Conservation (phyloP, 2,113 vertebrate genomes). For the Accipiter virgatus region DNA sequence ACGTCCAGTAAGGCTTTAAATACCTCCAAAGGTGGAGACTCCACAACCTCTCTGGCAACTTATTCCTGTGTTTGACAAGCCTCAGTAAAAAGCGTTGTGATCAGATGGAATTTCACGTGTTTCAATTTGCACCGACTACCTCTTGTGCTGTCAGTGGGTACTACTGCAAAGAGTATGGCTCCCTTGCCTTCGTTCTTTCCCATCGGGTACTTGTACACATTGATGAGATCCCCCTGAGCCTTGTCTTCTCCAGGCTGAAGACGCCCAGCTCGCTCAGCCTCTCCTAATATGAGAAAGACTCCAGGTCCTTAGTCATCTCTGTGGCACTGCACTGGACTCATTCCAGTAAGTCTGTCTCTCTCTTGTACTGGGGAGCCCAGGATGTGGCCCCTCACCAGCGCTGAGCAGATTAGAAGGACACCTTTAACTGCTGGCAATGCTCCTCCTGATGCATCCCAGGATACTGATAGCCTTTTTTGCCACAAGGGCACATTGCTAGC, state of each 20-base stretch:
- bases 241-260: neutral
- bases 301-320: neutral
- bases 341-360: neutral
- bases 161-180: neutral
- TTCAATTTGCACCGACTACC: neutral
- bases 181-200: neutral
- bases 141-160: neutral
- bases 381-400: neutral
- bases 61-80: neutral
- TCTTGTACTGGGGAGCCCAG: neutral
- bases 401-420: neutral
- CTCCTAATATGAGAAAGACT: neutral
- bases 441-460: neutral
- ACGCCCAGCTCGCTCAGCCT: neutral
- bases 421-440: rapidly evolving
- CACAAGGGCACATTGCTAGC: neutral
- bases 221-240: neutral
- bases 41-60: neutral
- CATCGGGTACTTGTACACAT: neutral
- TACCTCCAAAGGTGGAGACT: neutral
- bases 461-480: neutral
- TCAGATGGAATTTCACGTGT: neutral
- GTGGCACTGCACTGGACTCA: neutral
- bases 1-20: neutral
- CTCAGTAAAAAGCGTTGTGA: neutral